Base-by-base conservation (phyloP, 53 echinoderm and acorn worm genomes). In the Crossaster papposus region DNA sequence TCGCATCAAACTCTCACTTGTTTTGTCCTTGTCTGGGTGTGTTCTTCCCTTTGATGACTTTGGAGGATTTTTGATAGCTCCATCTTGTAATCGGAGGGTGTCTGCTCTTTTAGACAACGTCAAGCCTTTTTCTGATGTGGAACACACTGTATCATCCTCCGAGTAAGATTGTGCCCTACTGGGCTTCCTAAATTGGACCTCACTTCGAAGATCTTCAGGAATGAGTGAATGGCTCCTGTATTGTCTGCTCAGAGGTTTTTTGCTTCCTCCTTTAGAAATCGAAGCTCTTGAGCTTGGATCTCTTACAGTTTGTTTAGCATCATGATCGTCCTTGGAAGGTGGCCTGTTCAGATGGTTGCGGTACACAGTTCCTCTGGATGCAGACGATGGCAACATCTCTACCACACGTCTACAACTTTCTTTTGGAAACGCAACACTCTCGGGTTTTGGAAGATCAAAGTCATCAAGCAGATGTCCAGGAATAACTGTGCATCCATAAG, bases 381-480 rank as follows among this genome's bases (percentile, higher is more conserved):
- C 24, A 26, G 24, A 10, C 2, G 28, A 68, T n/a, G 24, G 68
- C 28, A 33, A 54, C 18, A 55, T 33, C 54, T 80, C 28, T 51
- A 79, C 50, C 80, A 17, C 35, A 9, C 2, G n/a, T 7, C 44
- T 4, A 24, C 17, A 23, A 26, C 51, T 78, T 78, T 15, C 26
- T 8, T 2, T n/a, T n/a, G n/a, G n/a, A n/a, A n/a, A n/a, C n/a
- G n/a, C n/a, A n/a, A n/a, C n/a, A n/a, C n/a, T n/a, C n/a, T n/a
- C n/a, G n/a, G n/a, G n/a, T n/a, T n/a, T n/a, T n/a, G n/a, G n/a
- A n/a, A n/a, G 32, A 50, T 62, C 31, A 20, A 14, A 30, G 32
- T 72, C 84, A 32, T 83, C 70, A 29, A 83, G 52, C 70, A 53
- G 84, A 22, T 83, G 71, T 14, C 29, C 52, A 18, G 84, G 84